These are phyloP conservation scores for Brachyptera putata DNA, from an alignment of 2,888 invertebrate species.

Conservation along the genomic window DNA sequence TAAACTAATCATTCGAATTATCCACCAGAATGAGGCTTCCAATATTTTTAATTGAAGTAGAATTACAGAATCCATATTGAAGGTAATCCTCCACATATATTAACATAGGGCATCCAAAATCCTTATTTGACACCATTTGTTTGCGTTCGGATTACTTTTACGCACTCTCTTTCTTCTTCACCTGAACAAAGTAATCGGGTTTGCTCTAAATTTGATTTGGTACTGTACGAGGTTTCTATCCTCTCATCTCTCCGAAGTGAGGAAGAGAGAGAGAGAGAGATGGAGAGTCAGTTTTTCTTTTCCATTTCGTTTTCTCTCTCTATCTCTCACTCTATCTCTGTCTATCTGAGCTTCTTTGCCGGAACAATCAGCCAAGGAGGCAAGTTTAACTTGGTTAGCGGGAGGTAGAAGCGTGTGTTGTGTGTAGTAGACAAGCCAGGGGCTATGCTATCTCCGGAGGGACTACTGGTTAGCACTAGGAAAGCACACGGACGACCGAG, in stretches of 20 bases:
- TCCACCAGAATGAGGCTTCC: no score
- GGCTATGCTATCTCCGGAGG: background rate
- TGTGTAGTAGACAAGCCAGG: background rate
- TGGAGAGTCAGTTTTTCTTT: no score
- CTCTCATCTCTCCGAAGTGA: background rate
- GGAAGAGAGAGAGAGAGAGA: no score
- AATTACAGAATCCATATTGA: no score
- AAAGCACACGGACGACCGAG: background rate
- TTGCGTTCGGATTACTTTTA: constrained; percentile 27
- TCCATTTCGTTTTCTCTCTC: constrained; percentile 19
- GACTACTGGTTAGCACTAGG: constrained; percentile 9
- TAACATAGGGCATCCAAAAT: no score
- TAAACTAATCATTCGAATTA: no score
- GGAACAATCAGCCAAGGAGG: constrained; percentile 29
- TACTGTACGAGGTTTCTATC: background rate
- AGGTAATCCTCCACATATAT: no score
- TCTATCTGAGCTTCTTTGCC: constrained; percentile 20
- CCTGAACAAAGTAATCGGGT: constrained; percentile 17
- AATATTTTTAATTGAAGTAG: no score
- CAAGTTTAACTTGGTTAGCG: constrained; percentile 29
- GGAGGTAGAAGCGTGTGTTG: background rate
- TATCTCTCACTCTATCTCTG: no score
- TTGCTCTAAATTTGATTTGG: constrained; percentile 21
- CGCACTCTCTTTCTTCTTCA: constrained; percentile 10
- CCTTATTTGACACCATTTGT: constrained; percentile 27